Evolutionary conservation across 2,888 invertebrate species (phyloP), one percentile per base, ranked within the genome.

Genomic region (Rhimphoctona megacephalus): DNA sequence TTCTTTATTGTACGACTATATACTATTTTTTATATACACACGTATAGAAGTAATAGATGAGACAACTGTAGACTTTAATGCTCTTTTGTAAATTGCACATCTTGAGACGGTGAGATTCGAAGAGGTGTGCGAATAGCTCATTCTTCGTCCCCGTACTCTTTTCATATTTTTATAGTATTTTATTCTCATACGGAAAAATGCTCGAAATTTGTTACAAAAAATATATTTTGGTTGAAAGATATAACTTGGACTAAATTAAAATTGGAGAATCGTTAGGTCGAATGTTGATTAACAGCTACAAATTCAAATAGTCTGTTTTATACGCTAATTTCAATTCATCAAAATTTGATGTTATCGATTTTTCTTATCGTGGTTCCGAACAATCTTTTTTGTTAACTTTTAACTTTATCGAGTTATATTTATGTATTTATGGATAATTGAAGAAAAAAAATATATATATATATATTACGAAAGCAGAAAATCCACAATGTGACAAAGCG

Each of bases 1-100:
- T 64, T 67, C 78, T 66, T 49, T 33, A 25, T 39, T 67, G 2
- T 52, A 25, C 64, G 54, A 30, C 61, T 66, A 22, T 46, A 78
- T 36, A 67, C 17, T 25, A 9, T 7, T 66, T 49, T 66, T 30
- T 77, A 52, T 64, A 80, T 85, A 87, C 78, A 86, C 86, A 87
- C 88, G 87, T 17, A 49, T 11, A 82, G 81, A 80, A 11, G 39
- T 39, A 39, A 39, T 36, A 70, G 7, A 70, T 22, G 25, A 17
- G 76, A 30, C 61, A 79, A 87, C 88, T 72, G 81, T 85, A 84
- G 87, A 89, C 91, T 93, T 93, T 94, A 94, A 94, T 93, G 91
- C 93, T 92, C 90, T 91, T 93, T 93, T 93, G 93, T 93, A 94
- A 94, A 94, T 94, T 93, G 92, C 92, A 91, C 91, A 90, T 57